Evolutionary conservation across 2,113 vertebrate species (phyloP).

Genomic region (Nothoprocta perdicaria): DNA sequence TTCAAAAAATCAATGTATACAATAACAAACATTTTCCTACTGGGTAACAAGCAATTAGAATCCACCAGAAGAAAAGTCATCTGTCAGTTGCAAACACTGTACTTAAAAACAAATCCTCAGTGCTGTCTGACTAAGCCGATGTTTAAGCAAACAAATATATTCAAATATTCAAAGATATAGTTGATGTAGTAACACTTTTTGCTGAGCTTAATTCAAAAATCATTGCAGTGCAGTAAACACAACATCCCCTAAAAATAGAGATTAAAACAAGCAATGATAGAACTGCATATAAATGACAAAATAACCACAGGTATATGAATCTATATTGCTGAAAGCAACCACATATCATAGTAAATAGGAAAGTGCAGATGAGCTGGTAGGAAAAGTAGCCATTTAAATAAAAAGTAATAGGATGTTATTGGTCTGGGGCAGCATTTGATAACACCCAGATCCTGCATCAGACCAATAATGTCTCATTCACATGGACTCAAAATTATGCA

Average conservation of each 20-base stretch:
- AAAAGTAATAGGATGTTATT: not conserved
- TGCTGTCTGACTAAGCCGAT: conserved; percentile 53
- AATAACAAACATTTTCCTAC: not conserved
- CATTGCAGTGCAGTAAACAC: conserved; percentile 50
- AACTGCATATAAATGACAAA: conserved; percentile 73
- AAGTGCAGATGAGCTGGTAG: not conserved
- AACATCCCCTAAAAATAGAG: conserved; percentile 52
- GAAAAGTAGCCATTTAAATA: not conserved
- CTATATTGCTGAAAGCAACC: conserved; percentile 21
- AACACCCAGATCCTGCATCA: not conserved
- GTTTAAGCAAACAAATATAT: conserved; percentile 69
- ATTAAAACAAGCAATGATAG: conserved; percentile 43
- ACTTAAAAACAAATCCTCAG: conserved; percentile 48
- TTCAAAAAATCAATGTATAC: not conserved
- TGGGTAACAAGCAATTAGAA: conserved; percentile 52
- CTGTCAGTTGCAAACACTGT: conserved; percentile 36
- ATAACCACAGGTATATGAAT: conserved; percentile 59
- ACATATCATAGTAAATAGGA: conserved; percentile 36
- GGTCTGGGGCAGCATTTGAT: not conserved
- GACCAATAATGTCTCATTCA: not conserved
- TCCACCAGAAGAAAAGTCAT: conserved; percentile 46
- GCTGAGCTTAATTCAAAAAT: conserved; percentile 66
- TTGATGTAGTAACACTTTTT: conserved; percentile 58
- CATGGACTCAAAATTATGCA: not conserved
- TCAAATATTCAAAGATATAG: conserved; percentile 72